Conservation (phyloP, 2,113 vertebrate genomes). For the Onychorhynchus coronatus region DNA sequence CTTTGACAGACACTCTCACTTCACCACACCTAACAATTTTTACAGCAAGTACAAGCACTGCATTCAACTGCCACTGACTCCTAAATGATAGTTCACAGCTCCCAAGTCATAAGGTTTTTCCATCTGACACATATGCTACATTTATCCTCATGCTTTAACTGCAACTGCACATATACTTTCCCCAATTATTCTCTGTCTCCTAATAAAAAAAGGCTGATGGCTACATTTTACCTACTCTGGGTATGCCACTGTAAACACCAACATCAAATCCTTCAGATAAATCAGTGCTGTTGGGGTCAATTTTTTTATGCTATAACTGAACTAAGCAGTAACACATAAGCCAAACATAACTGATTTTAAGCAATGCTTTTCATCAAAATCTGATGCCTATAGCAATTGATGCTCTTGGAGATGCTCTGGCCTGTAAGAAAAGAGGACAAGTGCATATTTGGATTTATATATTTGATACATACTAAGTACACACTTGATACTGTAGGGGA, state of each 20-base stretch:
- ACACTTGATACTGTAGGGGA: neutral
- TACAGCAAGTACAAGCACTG: accelerated
- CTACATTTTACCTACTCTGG: neutral
- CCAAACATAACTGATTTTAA: neutral
- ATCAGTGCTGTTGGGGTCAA: neutral
- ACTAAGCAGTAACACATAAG: neutral
- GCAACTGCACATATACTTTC: neutral
- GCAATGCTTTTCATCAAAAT: neutral
- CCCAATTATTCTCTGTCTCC: neutral
- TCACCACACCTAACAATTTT: neutral
- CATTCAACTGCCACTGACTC: neutral
- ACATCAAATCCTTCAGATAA: neutral
- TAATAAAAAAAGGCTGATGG: neutral
- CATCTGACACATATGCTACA: neutral
- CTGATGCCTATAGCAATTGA: neutral
- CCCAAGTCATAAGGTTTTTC: neutral
- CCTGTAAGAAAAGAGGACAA: neutral
- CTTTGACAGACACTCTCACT: neutral
- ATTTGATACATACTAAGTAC: neutral
- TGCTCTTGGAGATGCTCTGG: neutral
- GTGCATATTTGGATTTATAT: neutral
- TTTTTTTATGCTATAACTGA: neutral
- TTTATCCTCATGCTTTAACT: neutral
- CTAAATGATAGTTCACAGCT: neutral
- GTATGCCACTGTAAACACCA: neutral